Evolutionary conservation across 2,113 vertebrate species (phyloP), one percentile per base, ranked within the genome.

Genomic region (Sebastes schlegelii): DNA sequence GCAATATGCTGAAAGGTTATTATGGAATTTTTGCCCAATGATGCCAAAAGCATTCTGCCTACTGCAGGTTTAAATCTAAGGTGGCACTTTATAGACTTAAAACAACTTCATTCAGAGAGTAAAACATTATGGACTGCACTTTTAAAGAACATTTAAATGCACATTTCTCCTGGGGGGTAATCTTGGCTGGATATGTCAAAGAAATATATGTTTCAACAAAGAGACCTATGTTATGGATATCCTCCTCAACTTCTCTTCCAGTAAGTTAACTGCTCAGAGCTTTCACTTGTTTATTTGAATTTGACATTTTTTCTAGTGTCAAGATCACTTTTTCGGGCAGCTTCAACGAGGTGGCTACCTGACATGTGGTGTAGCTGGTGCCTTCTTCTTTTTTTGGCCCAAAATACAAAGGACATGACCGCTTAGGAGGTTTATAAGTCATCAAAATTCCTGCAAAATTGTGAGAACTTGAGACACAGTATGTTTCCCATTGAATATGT

Each of bases 251-350:
- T 52, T 60, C 46, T 71, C 68, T 82, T 85, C 65, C 73, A 73
- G 48, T 73, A 73, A 73, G 23, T 71, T 26, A 51, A 51, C 60
- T 80, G 48, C 63, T 69, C 23, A 19, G 40, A 71, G 76, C 48
- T 68, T 45, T 73, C 49, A 45, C 6, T 23, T 17, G 69, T 78
- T 88, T 83, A 80, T 86, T 88, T 89, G 49, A 87, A 80, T 48
- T 64, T 10, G 0, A 63, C 42, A 9, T 69, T 72, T 49, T 40
- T 34, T 62, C 10, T 63, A 13, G 11, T 74, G 34, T 69, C 23
- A 34, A 55, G 63, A 66, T 17, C 2, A 34, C 9, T 40, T 51
- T 70, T 62, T 63, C 3, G 21, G 34, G 42, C 49, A 16, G 7
- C 23, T 68, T 85, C 12, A 65, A 48, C 12, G 67, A 62, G 26